phyloP scores from a whole-genome alignment of 2,888 invertebrate species.

The Tolmerus cingulatus region DNA sequence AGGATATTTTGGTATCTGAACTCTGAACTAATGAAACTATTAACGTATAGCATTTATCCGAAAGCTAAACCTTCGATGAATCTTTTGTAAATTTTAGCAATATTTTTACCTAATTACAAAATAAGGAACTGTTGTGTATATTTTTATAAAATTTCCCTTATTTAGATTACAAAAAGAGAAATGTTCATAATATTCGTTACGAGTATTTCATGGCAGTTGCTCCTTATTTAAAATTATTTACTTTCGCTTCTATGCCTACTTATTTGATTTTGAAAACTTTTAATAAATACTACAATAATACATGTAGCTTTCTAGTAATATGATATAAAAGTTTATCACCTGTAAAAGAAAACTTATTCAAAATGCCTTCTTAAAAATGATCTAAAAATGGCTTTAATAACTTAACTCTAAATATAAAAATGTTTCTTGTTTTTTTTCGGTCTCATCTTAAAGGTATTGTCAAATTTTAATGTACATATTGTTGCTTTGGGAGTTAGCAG shows the following conservation, averaged over 20 bases:
- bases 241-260: neutral
- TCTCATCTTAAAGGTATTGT: conserved; percentile 31
- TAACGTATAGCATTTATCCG: neutral
- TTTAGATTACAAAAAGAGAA: neutral
- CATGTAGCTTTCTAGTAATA: conserved; percentile 2
- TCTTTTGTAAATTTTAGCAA: neutral
- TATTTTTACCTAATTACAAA: conserved; percentile 35
- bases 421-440: conserved; percentile 1
- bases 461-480: conserved; percentile 35
- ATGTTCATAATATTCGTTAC: conserved; percentile 14
- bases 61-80: neutral
- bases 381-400: conserved; percentile 20
- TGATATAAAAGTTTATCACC: conserved; percentile 35
- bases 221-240: neutral
- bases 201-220: conserved; percentile 20
- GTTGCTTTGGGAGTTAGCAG: conserved; percentile 14
- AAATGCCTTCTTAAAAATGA: conserved; percentile 22
- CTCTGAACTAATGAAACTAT: neutral
- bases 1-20: neutral
- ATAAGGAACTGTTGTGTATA: conserved; percentile 36
- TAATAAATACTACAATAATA: conserved; percentile 15
- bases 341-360: conserved; percentile 10
- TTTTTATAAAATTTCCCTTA: conserved; percentile 21
- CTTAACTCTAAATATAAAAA: conserved; percentile 33
- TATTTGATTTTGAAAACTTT: conserved; percentile 22